Evolutionary conservation across 2,113 vertebrate species (phyloP).

Genomic region (Saccopteryx bilineata): DNA sequence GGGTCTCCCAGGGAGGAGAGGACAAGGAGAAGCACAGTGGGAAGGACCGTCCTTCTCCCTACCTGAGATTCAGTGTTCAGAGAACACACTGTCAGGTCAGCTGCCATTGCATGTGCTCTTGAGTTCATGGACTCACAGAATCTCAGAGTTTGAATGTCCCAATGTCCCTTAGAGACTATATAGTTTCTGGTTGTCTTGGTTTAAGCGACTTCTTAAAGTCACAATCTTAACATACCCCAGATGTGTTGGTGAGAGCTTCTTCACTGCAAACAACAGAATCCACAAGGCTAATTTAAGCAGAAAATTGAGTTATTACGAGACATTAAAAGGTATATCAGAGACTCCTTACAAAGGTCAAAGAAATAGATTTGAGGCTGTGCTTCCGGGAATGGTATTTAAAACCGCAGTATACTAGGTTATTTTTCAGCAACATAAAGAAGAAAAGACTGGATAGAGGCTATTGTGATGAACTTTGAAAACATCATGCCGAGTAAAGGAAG

Average conservation of each 20-base stretch:
- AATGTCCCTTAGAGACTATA: neutral
- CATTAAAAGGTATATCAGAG: neutral
- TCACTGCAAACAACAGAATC: neutral
- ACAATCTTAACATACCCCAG: neutral
- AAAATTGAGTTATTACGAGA: neutral
- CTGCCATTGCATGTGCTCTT: neutral
- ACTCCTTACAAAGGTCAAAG: neutral
- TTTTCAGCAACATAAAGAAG: slow-evolving; percentile 6
- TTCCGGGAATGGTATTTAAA: neutral
- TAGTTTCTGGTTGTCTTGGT: slow-evolving; percentile 11
- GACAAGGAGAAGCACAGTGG: neutral
- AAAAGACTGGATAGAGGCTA: neutral
- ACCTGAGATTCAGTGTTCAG: neutral
- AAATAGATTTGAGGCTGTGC: neutral
- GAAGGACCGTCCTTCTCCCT: neutral
- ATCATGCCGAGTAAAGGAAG: neutral
- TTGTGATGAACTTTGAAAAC: neutral
- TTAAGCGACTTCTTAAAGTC: neutral
- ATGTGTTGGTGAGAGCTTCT: neutral
- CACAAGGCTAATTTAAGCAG: slow-evolving; percentile 12
- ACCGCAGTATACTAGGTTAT: neutral
- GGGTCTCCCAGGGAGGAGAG: neutral
- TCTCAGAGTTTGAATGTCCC: neutral
- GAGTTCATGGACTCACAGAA: neutral
- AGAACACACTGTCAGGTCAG: neutral